Conservation (phyloP, 2,113 vertebrate species). For the Neolamprologus falcicula region DNA sequence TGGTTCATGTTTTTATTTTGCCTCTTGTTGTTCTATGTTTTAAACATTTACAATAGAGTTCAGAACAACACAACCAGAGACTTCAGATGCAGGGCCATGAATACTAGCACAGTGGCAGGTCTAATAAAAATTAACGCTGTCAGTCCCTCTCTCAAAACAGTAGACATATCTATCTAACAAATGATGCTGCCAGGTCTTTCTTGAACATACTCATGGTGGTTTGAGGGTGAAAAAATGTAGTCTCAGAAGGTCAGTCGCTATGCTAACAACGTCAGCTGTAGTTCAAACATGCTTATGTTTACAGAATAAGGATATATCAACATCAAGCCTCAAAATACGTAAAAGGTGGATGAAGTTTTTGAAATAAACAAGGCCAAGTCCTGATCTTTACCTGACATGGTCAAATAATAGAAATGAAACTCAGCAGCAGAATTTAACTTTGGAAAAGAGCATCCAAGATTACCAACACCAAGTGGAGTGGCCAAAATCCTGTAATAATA, state of each 20-base stretch:
- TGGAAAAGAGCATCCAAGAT: not conserved
- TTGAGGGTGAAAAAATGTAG: accelerated
- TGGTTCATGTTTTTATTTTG: not conserved
- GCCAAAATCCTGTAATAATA: not conserved
- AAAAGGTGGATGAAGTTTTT: not conserved
- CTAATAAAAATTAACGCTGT: accelerated
- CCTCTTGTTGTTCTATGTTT: not conserved
- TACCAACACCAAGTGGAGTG: not conserved
- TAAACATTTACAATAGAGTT: not conserved
- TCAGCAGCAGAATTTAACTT: not conserved
- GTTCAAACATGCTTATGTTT: not conserved
- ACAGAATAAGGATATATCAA: not conserved
- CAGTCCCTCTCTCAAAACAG: not conserved
- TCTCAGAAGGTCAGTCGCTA: not conserved
- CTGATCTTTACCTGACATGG: not conserved
- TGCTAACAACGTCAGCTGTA: not conserved
- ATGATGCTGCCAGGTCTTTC: not conserved
- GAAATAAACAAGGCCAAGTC: not conserved
- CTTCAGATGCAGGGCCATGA: not conserved
- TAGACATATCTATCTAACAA: not conserved
- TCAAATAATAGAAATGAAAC: not conserved
- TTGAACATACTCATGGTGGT: not conserved
- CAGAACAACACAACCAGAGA: not conserved
- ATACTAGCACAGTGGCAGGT: not conserved
- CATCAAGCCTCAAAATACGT: not conserved